phyloP scores from a whole-genome alignment of 2,113 vertebrate genomes.

The Hippolais icterina region DNA sequence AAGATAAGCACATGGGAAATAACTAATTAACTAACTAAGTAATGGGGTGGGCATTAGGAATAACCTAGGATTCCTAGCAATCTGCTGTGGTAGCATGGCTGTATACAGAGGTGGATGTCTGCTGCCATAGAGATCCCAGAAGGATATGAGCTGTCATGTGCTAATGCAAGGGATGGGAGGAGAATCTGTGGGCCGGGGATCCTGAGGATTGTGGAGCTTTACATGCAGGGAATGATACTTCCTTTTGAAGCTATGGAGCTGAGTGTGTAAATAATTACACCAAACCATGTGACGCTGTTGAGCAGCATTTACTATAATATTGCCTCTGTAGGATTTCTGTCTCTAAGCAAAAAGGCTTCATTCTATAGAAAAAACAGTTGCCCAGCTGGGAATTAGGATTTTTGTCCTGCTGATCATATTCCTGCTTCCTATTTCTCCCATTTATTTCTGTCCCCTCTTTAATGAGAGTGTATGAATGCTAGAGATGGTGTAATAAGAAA shows the following conservation, averaged over 20 bases:
- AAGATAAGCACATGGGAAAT: background rate
- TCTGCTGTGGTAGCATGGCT: background rate
- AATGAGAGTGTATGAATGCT: background rate
- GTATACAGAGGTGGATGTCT: background rate
- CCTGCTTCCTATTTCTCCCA: background rate
- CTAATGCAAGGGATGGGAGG: background rate
- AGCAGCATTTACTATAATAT: background rate
- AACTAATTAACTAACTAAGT: background rate
- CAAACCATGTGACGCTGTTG: background rate
- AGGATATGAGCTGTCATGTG: background rate
- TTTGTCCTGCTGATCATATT: background rate
- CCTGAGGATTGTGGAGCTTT: background rate
- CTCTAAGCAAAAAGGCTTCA: background rate
- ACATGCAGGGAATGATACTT: background rate
- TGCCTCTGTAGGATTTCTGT: background rate
- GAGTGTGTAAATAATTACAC: background rate
- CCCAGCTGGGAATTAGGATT: background rate
- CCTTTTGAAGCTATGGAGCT: background rate
- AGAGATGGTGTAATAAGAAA: background rate
- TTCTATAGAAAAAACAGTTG: background rate
- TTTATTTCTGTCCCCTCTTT: background rate
- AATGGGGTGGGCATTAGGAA: background rate
- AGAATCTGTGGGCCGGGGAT: accelerated
- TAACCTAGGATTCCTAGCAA: background rate
- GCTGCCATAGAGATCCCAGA: background rate